Evolutionary conservation across 2,113 vertebrate species (phyloP).

Genomic region (Channa maculata): DNA sequence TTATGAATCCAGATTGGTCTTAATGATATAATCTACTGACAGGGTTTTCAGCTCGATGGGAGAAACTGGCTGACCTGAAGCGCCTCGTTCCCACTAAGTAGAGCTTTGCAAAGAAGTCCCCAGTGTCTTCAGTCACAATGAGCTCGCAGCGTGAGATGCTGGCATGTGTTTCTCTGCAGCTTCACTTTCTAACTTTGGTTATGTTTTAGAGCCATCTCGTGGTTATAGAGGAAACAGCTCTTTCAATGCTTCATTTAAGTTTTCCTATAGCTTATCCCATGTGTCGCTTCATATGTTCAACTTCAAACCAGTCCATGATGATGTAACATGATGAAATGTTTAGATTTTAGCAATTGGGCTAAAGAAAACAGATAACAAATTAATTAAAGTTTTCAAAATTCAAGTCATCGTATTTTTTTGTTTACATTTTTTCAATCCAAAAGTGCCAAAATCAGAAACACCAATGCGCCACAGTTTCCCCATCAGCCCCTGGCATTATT

Average conservation of each 20-base stretch:
- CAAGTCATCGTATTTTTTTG: background rate
- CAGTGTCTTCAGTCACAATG: background rate
- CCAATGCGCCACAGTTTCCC: background rate
- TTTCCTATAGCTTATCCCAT: too few species aligned
- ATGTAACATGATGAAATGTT: too few species aligned
- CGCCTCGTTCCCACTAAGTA: background rate
- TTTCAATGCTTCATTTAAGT: background rate
- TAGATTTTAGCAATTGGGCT: background rate
- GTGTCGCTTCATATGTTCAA: too few species aligned
- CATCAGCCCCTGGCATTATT: background rate
- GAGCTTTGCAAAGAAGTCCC: background rate
- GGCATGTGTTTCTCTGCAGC: background rate
- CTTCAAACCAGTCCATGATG: too few species aligned
- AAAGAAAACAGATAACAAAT: too few species aligned
- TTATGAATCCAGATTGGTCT: background rate
- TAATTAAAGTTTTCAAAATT: background rate
- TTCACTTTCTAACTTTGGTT: background rate
- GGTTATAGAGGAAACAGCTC: constrained; percentile 20
- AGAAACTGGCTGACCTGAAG: background rate
- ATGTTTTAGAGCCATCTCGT: constrained; percentile 47
- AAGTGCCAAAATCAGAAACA: too few species aligned
- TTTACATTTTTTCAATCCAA: too few species aligned
- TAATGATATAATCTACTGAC: background rate
- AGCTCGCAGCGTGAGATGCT: constrained; percentile 2
- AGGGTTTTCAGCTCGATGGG: too few species aligned